Percentiles rank a stretch among this genome's conserved stretches.
phyloP scores from a whole-genome alignment of 2,797 vertebrate species.

The Halcyon chelicuti region DNA sequence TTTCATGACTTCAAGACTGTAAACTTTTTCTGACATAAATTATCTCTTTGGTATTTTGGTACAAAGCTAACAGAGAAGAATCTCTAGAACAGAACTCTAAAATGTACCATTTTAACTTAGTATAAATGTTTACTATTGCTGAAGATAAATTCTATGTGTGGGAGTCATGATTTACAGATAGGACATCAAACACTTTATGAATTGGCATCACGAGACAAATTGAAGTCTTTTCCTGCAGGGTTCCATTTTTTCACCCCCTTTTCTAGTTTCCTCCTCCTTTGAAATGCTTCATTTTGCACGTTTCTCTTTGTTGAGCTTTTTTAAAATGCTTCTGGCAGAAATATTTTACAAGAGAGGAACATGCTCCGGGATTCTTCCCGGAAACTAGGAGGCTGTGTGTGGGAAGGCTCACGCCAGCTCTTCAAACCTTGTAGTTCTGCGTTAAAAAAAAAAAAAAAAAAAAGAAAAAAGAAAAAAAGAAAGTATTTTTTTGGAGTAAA shows the following conservation, averaged over 20 bases:
- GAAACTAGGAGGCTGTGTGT: not conserved
- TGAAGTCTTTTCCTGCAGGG: not conserved
- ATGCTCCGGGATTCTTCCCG: not conserved
- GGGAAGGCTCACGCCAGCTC: constrained; percentile 19
- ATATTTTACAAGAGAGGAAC: constrained; percentile 32
- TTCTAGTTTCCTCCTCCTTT: not conserved
- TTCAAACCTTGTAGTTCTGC: not conserved
- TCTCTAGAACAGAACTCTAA: not conserved
- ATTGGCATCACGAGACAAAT: not conserved
- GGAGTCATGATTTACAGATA: not conserved
- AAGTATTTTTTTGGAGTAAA: not conserved
- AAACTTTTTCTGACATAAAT: not conserved
- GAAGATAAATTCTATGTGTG: not conserved
- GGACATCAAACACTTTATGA: not conserved
- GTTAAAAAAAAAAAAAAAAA: not conserved
- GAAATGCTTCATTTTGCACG: constrained; percentile 15
- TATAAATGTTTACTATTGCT: not conserved
- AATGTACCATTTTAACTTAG: not conserved
- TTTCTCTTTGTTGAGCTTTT: not conserved
- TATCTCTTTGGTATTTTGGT: not conserved
- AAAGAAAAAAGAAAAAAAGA: not conserved
- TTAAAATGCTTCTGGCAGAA: not conserved
- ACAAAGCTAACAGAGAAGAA: not conserved
- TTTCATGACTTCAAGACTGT: not conserved
- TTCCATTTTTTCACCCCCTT: not conserved